Evolutionary conservation across 2,888 invertebrate genomes (phyloP), one percentile per base, ranked within the genome.

Genomic region (Beris chalybata): DNA sequence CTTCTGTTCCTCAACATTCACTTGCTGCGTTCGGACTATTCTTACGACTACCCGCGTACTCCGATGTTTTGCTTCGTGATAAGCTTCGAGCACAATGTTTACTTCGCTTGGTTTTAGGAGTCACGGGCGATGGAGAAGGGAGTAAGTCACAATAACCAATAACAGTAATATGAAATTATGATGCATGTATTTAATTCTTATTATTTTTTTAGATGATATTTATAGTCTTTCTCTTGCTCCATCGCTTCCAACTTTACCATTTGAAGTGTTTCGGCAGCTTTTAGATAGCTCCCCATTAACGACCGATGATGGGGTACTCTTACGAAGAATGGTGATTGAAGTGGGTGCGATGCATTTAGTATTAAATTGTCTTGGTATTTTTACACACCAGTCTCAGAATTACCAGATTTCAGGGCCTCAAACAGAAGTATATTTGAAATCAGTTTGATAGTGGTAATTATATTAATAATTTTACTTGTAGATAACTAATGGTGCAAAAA

Each of bases 101-200:
- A 69, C 82, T 97, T 70, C 83, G 95, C 5, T 83, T 97, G 58
- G 90, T 95, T 44, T 84, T 97, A 22, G 97, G 96, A 29, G 95
- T 95, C 5, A 90, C 92, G 3, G 93, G 94, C 74, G 94, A 95
- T 76, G 95, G 94, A 55, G 93, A 95, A 81, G 95, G 94, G 78
- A 90, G 90, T 89, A 74, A 82, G 85, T 81, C 22, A 11, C 29
- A 5, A 29, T 52, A 48, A 48, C 7, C 15, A n/a, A 48, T 7
- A 38, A 38, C 38, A 7, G 32, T 44, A 55, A 59, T 50, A 29
- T 3, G 2, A 22, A 50, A 52, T 64, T n/a, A 9, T 43, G 30
- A 22, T 6, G n/a, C 30, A 47, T 50, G 30, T 29, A 52, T 22
- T 7, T 29, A 12, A 4, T 12, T 43, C 22, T 22, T 1, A 56